Evolutionary conservation across 2,888 invertebrate species (phyloP).

Genomic region (Phytoseiulus persimilis): DNA sequence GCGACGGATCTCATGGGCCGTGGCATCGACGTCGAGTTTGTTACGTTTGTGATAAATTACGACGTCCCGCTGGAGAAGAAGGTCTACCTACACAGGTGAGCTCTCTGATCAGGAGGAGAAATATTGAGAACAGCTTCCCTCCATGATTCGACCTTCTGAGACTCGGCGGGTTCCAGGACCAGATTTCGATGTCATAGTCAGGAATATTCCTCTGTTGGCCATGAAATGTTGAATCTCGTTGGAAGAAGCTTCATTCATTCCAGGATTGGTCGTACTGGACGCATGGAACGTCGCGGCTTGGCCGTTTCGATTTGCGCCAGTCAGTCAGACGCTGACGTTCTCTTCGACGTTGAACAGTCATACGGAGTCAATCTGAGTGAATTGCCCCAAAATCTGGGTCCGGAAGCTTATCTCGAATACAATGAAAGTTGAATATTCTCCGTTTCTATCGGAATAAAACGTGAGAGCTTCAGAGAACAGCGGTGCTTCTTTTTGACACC

Average conservation of each 20-base stretch:
- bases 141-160: too few relatives aligned
- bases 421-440: background rate
- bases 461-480: too few relatives aligned
- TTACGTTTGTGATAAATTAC: conserved; percentile 24
- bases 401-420: background rate
- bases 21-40: conserved; percentile 29
- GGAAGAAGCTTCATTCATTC: background rate
- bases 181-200: too few relatives aligned
- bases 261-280: background rate
- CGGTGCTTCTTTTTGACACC: too few relatives aligned
- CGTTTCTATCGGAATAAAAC: too few relatives aligned
- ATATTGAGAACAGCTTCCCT: too few relatives aligned
- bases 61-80: background rate
- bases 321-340: background rate
- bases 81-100: background rate
- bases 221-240: too few relatives aligned
- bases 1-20: conserved; percentile 17
- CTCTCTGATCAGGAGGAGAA: too few relatives aligned
- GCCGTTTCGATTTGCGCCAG: background rate
- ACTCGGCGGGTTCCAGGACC: too few relatives aligned
- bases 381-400: background rate
- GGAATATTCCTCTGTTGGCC: too few relatives aligned
- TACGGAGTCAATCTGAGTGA: background rate
- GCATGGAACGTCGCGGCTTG: background rate
- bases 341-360: background rate